Percentiles rank a stretch among this genome's conserved stretches.
Evolutionary conservation across 30 jellyfish, hydroid and myxozoan genomes (phyloP).

Genomic region (Pelagia noctiluca): DNA sequence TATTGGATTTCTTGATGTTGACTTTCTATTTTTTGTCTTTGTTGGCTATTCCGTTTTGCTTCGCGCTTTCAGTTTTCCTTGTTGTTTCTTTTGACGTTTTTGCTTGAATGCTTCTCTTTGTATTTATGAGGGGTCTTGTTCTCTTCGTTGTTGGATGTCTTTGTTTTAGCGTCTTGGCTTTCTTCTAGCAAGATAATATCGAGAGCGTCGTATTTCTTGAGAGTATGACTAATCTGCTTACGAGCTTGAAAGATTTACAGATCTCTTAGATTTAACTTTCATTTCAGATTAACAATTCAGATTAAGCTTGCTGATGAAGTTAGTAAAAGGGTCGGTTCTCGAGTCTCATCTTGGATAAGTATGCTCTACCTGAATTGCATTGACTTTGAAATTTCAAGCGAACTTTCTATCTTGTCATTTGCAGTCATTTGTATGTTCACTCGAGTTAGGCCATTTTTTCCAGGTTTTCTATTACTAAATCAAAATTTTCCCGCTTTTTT

Average conservation of each 20-base stretch:
- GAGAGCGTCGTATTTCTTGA: neutral
- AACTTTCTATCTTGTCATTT: neutral
- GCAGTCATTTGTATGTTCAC: neutral
- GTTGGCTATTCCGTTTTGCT: neutral
- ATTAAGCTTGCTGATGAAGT: neutral
- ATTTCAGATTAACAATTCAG: neutral
- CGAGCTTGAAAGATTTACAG: neutral
- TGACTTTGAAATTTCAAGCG: neutral
- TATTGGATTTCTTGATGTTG: neutral
- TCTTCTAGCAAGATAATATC: neutral
- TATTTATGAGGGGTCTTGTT: neutral
- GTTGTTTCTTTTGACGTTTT: neutral
- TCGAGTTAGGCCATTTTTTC: slow-evolving; percentile 2
- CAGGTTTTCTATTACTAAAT: neutral
- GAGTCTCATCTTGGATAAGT: too few relatives aligned
- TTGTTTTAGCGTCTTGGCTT: neutral
- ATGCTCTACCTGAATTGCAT: too few relatives aligned
- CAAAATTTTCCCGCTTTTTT: neutral
- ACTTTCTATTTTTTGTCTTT: neutral
- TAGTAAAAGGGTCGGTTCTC: neutral
- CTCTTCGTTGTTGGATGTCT: neutral
- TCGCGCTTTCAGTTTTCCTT: neutral
- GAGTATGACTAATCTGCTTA: neutral
- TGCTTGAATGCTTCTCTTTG: neutral
- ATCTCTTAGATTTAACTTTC: neutral